Percentiles rank a stretch among this genome's conserved stretches.
Conservation (phyloP, 2,113 vertebrate species). For the Dissostichus mawsoni region DNA sequence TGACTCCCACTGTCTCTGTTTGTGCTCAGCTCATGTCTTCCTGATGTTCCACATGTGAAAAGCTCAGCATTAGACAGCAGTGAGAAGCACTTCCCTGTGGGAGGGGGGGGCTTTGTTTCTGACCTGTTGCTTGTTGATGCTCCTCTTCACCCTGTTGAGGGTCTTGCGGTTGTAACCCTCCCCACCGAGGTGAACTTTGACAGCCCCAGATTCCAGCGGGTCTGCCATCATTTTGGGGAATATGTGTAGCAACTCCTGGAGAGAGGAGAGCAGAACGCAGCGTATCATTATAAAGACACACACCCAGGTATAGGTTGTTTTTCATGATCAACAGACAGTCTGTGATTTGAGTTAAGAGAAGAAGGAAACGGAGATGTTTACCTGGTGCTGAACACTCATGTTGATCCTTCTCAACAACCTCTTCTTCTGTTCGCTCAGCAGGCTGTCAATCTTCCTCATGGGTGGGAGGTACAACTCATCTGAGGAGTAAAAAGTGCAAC, state of each 20-base stretch:
- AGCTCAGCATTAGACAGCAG: no score
- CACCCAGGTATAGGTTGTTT: background rate
- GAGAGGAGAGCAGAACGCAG: background rate
- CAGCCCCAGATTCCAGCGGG: constrained; percentile 80
- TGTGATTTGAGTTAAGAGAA: background rate
- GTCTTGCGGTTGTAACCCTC: constrained; percentile 92
- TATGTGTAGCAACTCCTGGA: constrained; percentile 86
- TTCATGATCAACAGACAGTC: background rate
- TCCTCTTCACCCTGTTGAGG: constrained; percentile 89
- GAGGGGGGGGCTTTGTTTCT: background rate
- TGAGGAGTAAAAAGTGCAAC: constrained; percentile 30
- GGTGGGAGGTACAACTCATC: constrained; percentile 90
- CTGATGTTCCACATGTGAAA: no score
- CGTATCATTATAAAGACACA: background rate
- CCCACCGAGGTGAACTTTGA: constrained; percentile 86
- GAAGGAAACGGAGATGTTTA: constrained; percentile 24
- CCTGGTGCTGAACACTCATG: constrained; percentile 88
- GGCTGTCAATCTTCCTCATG: constrained; percentile 89
- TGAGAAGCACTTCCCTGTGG: background rate
- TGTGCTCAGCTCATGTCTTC: no score
- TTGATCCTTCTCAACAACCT: constrained; percentile 85
- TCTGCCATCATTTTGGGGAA: constrained; percentile 87
- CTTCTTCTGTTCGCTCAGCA: constrained; percentile 90
- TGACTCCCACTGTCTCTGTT: no score
- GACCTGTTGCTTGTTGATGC: constrained; percentile 89